Evolutionary conservation across 2,797 vertebrate species (phyloP), one percentile per base, ranked within the genome.

Genomic region (Rousettus madagascariensis): DNA sequence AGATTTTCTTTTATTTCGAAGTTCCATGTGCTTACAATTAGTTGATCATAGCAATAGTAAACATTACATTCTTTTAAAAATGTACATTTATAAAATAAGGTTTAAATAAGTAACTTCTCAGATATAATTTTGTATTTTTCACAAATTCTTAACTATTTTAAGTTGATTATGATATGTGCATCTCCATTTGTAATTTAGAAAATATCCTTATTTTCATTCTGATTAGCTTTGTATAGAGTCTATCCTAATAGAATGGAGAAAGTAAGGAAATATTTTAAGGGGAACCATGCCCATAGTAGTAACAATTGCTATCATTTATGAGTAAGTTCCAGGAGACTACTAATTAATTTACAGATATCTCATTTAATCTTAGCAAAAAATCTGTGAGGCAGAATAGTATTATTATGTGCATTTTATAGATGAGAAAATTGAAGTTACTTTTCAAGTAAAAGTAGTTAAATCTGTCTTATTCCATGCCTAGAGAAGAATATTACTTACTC

Each of bases 1-100:
- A 78, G 26, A 36, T 82, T 95, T 93, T 74, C 38, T 66, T 84
- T 95, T 93, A 49, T 95, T 85, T 74, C 93, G 80, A 93, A 17
- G 30, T 78, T 85, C 46, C 86, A 20, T 82, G 38, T 92, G n/a
- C 49, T 86, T 85, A 72, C 8, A 66, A 41, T 83, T 85, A 87
- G 65, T 90, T 85, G 33, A 46, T 28, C 66, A 41, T 51, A 79
- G 13, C 22, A 78, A 57, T 79, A n/a, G 9, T 85, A 83, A 92
- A 63, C 68, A 82, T 46, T 71, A 82, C 33, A 51, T 79, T 89
- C 22, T 82, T 90, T 72, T 75, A 61, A 84, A 95, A 74, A 79
- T 66, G 46, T 51, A 28, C 53, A 51, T 90, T 49, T 93, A 49
- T 22, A 80, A 79, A 72, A 71, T 90, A 79, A 41, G 0, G 33